Percentiles rank a stretch among this genome's conserved stretches.
Evolutionary conservation across 2,113 vertebrate species (phyloP).

Genomic region (Tringa solitaria): DNA sequence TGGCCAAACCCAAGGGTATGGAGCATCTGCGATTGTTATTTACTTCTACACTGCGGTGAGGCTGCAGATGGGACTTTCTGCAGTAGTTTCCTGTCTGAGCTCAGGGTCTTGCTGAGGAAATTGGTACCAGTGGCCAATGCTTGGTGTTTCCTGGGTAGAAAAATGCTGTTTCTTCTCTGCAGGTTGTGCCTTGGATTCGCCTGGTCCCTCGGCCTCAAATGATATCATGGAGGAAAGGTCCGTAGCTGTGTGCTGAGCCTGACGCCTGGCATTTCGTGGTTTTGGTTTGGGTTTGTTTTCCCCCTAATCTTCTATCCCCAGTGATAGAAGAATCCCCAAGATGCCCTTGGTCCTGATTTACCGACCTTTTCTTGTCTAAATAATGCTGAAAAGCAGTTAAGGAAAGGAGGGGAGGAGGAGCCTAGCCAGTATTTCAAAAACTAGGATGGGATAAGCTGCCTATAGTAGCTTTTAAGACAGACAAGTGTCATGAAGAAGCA

Average conservation of each 20-base stretch:
- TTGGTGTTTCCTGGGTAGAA: accelerated
- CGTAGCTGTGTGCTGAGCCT: not conserved
- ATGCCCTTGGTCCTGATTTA: too few relatives aligned
- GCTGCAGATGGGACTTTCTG: accelerated
- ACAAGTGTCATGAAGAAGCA: not conserved
- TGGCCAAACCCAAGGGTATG: accelerated
- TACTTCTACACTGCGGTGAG: accelerated
- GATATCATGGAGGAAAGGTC: conserved; percentile 70
- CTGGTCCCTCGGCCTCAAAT: not conserved
- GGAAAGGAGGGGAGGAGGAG: not conserved
- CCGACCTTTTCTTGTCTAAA: not conserved
- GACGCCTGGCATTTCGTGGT: not conserved
- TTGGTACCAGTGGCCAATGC: accelerated
- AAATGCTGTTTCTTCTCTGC: not conserved
- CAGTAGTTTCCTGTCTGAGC: accelerated
- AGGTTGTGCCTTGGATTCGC: conserved; percentile 76
- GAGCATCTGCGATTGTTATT: not conserved
- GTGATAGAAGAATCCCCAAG: not conserved
- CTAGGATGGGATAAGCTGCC: not conserved
- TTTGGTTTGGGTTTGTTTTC: not conserved
- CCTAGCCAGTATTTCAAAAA: too few relatives aligned
- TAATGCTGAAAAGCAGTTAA: not conserved
- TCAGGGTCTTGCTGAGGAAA: not conserved
- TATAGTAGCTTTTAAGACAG: not conserved
- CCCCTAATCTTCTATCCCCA: too few relatives aligned